Percentiles rank a stretch among this genome's conserved stretches.
These are phyloP conservation scores for Ifrita kowaldi DNA, from an alignment of 2,113 vertebrate genomes.

Conservation along the genomic window DNA sequence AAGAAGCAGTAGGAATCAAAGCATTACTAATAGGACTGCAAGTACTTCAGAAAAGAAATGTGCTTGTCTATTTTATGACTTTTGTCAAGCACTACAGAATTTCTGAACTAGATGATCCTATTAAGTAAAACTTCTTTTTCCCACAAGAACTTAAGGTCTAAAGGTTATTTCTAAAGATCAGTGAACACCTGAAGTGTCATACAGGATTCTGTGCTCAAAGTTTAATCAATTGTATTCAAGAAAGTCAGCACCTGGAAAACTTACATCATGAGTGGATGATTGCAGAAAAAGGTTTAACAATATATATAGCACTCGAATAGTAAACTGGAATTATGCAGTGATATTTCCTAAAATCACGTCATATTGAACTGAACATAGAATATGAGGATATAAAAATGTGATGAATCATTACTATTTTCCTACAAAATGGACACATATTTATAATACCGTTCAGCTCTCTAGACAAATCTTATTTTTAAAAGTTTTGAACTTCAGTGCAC, in stretches of 20 bases:
- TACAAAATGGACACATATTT: not conserved
- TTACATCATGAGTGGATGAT: not conserved
- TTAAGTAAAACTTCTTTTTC: not conserved
- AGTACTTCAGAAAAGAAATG: constrained; percentile 5
- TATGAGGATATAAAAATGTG: not conserved
- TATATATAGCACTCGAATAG: not conserved
- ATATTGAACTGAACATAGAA: not conserved
- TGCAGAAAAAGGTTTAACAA: not conserved
- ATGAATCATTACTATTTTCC: not conserved
- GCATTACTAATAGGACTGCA: not conserved
- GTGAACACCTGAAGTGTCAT: not conserved
- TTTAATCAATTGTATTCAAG: not conserved
- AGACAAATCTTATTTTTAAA: not conserved
- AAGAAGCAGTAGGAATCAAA: not conserved
- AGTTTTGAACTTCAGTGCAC: not conserved
- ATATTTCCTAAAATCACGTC: not conserved
- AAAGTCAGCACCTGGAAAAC: not conserved
- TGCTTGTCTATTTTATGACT: not conserved
- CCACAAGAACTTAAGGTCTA: not conserved
- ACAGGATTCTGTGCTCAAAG: not conserved
- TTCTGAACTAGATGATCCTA: not conserved
- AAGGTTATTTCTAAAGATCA: not conserved
- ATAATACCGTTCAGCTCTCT: not conserved
- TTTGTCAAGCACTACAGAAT: not conserved
- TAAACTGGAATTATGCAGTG: not conserved